Base-by-base conservation (phyloP, 2,888 invertebrate genomes). In the Ophonus ardosiacus region DNA sequence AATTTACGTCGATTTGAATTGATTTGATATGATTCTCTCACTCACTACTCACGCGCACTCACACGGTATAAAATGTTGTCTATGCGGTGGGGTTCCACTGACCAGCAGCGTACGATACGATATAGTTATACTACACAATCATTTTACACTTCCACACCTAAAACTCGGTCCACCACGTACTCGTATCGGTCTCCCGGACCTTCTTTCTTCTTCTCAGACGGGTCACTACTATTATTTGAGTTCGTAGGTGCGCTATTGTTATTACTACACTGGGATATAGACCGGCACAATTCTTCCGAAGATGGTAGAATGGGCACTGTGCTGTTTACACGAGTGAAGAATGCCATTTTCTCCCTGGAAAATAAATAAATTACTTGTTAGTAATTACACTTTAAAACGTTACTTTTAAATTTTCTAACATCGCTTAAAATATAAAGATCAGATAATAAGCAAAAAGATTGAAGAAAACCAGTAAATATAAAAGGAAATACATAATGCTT, bases 321-420 rank as follows among this genome's bases (percentile, higher is more conserved):
- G 43, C 95, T 91, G 88, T 96, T 96, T 87, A 95, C 94, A 88
- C 96, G 95, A 0, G 98, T 98, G 91, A 98, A 98, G 92, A 98
- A 98, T 61, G 98, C 97, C 96, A 98, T 98, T 92, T 98, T 98
- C 92, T 98, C 98, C 92, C 98, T 98, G 92, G 40, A 93, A 31
- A 31, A 31, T 5, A 31, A 31, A 31, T 31, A 31, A 31, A 31
- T 31, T 31, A 31, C 6, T 13, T 5, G 10, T 24, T 13, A 61
- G 15, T 61, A 61, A 2, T 65, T 40, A 7, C 18, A 59, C 57
- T 6, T n/a, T 57, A n/a, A n/a, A n/a, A 0, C 4, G 15, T 13
- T 15, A 57, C 7, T 57, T 57, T 61, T 17, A 15, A 80, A 86
- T 56, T n/a, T n/a, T n/a, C n/a, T n/a, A n/a, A n/a, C n/a, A n/a